Percentiles rank a stretch among this genome's conserved stretches.
These are phyloP conservation scores for Chaetorhynchus papuensis DNA, from an alignment of 2,113 vertebrate species.

Conservation along the genomic window DNA sequence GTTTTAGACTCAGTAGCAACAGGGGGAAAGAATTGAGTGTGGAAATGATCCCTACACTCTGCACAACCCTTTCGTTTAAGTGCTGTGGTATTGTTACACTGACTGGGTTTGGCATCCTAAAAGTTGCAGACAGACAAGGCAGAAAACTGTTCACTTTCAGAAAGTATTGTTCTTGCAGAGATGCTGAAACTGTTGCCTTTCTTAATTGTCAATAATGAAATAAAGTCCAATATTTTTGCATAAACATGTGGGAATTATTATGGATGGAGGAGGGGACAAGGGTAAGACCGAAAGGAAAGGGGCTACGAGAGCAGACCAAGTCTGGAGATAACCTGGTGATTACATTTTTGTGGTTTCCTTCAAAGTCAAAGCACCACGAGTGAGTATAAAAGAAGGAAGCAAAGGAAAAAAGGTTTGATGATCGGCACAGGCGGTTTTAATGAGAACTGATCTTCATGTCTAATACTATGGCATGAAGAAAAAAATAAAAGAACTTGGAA, in stretches of 20 bases:
- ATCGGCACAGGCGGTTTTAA: slow-evolving; percentile 41
- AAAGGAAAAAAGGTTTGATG: slow-evolving; percentile 38
- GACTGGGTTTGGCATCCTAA: neutral
- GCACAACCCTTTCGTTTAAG: neutral
- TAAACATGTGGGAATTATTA: slow-evolving; percentile 73
- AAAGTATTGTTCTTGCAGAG: neutral
- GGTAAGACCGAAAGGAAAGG: neutral
- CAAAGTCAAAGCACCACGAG: slow-evolving; percentile 71
- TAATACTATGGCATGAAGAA: neutral
- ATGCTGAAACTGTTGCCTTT: neutral
- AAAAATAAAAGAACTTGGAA: neutral
- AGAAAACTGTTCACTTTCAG: neutral
- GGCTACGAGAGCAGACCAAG: slow-evolving; percentile 61
- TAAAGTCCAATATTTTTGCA: slow-evolving; percentile 30
- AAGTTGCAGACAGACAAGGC: neutral
- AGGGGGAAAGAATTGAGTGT: neutral
- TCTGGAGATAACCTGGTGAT: slow-evolving; percentile 77
- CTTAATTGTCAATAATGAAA: slow-evolving; percentile 14
- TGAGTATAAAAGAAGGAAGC: slow-evolving; percentile 47
- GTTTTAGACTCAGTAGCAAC: neutral
- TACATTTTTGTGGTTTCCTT: slow-evolving; percentile 86
- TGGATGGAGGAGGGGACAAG: slow-evolving; percentile 51
- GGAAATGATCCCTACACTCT: neutral
- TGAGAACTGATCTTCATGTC: neutral
- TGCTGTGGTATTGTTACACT: neutral